These are phyloP conservation scores for Hemitrygon akajei DNA, from an alignment of 2,797 vertebrate genomes.

Conservation along the genomic window DNA sequence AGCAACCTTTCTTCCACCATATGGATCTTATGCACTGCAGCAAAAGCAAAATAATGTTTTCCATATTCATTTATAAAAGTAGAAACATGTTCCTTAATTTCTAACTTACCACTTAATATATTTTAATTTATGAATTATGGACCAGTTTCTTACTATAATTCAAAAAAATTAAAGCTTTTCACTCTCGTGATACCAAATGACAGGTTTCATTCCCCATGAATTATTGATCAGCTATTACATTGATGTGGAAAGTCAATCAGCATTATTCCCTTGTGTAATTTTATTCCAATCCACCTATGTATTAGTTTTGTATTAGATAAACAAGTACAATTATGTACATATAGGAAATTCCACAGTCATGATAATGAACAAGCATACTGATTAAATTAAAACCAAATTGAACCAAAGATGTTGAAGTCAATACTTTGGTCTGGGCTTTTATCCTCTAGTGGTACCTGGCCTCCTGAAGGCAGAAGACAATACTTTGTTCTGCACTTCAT, in stretches of 20 bases:
- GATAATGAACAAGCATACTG: background rate
- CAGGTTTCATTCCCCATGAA: background rate
- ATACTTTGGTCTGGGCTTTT: background rate
- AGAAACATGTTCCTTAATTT: background rate
- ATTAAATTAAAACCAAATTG: background rate
- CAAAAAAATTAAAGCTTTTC: background rate
- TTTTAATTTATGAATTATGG: background rate
- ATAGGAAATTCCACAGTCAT: background rate
- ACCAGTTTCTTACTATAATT: background rate
- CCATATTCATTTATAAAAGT: background rate
- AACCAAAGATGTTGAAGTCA: background rate
- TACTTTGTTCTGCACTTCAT: background rate
- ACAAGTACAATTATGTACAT: background rate
- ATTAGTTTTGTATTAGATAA: background rate
- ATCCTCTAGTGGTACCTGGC: background rate
- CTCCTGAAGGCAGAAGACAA: background rate
- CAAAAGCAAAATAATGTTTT: background rate
- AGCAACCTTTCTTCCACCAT: background rate
- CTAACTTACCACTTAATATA: background rate
- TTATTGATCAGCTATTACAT: slow-evolving; percentile 4
- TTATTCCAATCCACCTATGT: background rate
- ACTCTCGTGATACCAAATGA: too few species aligned
- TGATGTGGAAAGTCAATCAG: background rate
- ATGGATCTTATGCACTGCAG: background rate
- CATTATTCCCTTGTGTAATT: background rate